Conservation (phyloP, 35 echinoderm and acorn worm species). For the Strongylocentrotus purpuratus region DNA sequence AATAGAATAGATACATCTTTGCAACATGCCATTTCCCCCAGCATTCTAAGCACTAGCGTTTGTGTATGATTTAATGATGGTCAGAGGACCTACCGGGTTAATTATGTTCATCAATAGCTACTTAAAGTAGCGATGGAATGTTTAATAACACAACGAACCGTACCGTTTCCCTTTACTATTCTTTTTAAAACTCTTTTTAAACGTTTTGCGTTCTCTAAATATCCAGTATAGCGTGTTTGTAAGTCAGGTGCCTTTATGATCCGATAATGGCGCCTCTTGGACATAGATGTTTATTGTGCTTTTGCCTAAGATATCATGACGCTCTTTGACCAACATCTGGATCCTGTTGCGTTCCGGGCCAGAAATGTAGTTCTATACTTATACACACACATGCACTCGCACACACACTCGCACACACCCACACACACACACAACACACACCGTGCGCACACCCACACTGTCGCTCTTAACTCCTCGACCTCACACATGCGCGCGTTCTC, state of each 20-base stretch:
- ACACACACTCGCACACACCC: not conserved
- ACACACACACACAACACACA: not conserved
- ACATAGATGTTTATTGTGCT: not conserved
- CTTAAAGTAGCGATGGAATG: too few relatives aligned
- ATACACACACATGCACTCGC: constrained; percentile 16
- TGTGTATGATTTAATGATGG: too few relatives aligned
- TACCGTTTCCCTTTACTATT: too few relatives aligned
- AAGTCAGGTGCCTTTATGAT: not conserved
- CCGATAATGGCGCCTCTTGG: not conserved
- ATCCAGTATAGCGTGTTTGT: not conserved
- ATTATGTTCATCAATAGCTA: too few relatives aligned
- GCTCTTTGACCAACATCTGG: not conserved
- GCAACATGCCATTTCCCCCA: too few relatives aligned
- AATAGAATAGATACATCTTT: too few relatives aligned
- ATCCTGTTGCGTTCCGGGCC: too few relatives aligned
- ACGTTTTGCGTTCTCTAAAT: not conserved
- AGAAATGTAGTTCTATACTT: not conserved
- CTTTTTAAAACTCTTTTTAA: not conserved
- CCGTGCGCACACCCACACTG: not conserved
- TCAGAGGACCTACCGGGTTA: too few relatives aligned
- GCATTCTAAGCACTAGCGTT: too few relatives aligned
- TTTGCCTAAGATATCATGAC: not conserved
- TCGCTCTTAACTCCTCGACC: not conserved
- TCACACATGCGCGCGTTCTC: too few relatives aligned
- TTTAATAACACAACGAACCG: too few relatives aligned